phyloP scores from a whole-genome alignment of 2,888 invertebrate genomes.

The Zaprionus bogoriensis region DNA sequence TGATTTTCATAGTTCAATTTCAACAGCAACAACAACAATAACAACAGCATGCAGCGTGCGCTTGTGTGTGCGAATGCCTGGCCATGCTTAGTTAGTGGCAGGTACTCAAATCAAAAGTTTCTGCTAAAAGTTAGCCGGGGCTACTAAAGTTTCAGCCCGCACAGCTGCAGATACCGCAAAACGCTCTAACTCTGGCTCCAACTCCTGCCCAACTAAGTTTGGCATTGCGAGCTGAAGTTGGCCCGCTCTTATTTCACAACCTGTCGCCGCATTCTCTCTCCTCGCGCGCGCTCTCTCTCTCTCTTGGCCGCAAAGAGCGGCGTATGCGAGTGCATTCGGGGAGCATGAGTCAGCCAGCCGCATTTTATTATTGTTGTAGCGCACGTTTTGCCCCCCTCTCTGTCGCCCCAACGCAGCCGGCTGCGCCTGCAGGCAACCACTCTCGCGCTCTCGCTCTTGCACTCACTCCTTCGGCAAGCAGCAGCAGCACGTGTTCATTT shows the following conservation, averaged over 20 bases:
- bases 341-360: slow-evolving; percentile 57
- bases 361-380: slow-evolving; percentile 63
- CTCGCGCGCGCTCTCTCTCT: slow-evolving; percentile 5
- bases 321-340: slow-evolving; percentile 29
- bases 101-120: slow-evolving; percentile 76
- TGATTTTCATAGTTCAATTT: slow-evolving; percentile 76
- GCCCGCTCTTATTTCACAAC: slow-evolving; percentile 42
- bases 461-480: slow-evolving; percentile 43
- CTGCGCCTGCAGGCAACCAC: slow-evolving; percentile 49
- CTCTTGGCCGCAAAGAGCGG: slow-evolving; percentile 54
- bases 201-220: slow-evolving; percentile 47
- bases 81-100: slow-evolving; percentile 73
- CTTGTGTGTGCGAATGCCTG: slow-evolving; percentile 14
- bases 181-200: slow-evolving; percentile 17
- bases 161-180: slow-evolving; percentile 53
- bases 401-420: slow-evolving; percentile 33
- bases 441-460: slow-evolving; percentile 32
- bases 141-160: slow-evolving; percentile 66
- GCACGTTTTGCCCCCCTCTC: slow-evolving; percentile 15
- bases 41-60: too few relatives aligned
- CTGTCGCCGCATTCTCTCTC: slow-evolving; percentile 21
- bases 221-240: slow-evolving; percentile 30
- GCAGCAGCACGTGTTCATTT: slow-evolving; percentile 75
- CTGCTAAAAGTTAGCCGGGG: slow-evolving; percentile 70
- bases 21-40: too few relatives aligned